Percentiles rank a stretch among this genome's conserved stretches.
These are phyloP conservation scores for Sebastes kiyomatsui DNA, from an alignment of 2,797 vertebrate genomes.

Conservation along the genomic window DNA sequence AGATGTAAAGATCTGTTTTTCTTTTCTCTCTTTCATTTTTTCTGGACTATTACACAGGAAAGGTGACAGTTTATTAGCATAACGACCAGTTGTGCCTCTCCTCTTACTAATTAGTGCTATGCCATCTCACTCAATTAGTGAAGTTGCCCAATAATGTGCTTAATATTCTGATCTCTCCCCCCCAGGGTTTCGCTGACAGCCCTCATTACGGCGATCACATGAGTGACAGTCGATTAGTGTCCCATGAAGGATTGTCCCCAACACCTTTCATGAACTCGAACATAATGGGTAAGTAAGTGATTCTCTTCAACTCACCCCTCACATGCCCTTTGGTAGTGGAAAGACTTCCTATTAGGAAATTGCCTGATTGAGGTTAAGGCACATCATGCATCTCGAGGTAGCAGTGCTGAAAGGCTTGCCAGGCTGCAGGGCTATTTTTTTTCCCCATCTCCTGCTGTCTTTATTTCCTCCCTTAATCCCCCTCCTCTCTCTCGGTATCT, in stretches of 20 bases:
- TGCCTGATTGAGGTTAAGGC: constrained; percentile 69
- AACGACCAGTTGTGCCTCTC: constrained; percentile 76
- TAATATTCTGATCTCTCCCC: constrained; percentile 90
- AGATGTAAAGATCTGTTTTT: background rate
- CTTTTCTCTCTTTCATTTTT: background rate
- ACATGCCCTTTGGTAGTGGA: constrained; percentile 80
- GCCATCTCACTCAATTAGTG: constrained; percentile 87
- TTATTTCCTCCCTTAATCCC: constrained; percentile 50
- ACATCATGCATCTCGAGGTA: constrained; percentile 76
- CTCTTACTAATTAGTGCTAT: constrained; percentile 85
- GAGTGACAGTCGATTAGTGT: constrained; percentile 99
- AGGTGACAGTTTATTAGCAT: constrained; percentile 71
- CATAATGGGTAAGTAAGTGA: constrained; percentile 98
- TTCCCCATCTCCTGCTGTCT: constrained; percentile 45
- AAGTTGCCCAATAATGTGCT: constrained; percentile 88
- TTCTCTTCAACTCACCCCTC: constrained; percentile 80
- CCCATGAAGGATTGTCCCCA: constrained; percentile 97
- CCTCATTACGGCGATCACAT: constrained; percentile 98
- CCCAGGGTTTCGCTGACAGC: constrained; percentile 96
- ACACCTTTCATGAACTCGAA: constrained; percentile 98
- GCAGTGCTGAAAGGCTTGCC: constrained; percentile 39
- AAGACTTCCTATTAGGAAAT: constrained; percentile 67
- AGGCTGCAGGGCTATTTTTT: constrained; percentile 43
- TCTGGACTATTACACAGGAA: constrained; percentile 1
- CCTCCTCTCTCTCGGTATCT: constrained; percentile 44